Evolutionary conservation across 2,113 vertebrate species (phyloP), one percentile per base, ranked within the genome.

Genomic region (Equus quagga): DNA sequence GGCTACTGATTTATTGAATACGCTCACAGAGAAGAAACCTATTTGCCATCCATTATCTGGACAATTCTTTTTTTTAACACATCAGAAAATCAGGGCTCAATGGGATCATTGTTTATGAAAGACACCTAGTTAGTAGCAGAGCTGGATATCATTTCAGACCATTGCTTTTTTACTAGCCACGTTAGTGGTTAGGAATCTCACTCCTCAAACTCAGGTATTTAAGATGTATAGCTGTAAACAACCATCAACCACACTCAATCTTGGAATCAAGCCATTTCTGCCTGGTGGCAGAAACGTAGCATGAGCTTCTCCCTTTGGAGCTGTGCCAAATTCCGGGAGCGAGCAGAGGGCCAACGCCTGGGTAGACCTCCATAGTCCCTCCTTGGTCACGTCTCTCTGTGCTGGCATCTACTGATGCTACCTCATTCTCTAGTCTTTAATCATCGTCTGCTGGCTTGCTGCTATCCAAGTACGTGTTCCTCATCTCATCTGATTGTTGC

Each of bases 51-150:
- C 8, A 17, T 51, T n/a, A 49, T 51, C 41, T 84, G 73, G 44
- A 72, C 19, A n/a, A 14, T 82, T 94, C 36, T n/a, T 80, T 86
- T 86, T 49, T 92, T 86, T 44, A 85, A 56, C 3, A 36, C 44
- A 21, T 91, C 76, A 33, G 60, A 79, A 89, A 78, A 31, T 19
- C 58, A 36, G 41, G 13, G n/a, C 18, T 69, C 24, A 21, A 0
- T 54, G 58, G 41, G 18, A 41, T 87, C 28, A 36, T 2, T 26
- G 65, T 49, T 81, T 88, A 31, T 79, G 76, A n/a, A 62, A 70
- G 62, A 41, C 19, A n/a, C n/a, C 24, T 69, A 64, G 6, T 54
- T 76, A 49, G 49, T n/a, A 92, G n/a, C 33, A 31, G 81, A 67
- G 28, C 24, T 23, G 8, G 44, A 76, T 85, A 46, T 41, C 51